phyloP scores from a whole-genome alignment of 2,888 invertebrate genomes.

The Apantesis nais region DNA sequence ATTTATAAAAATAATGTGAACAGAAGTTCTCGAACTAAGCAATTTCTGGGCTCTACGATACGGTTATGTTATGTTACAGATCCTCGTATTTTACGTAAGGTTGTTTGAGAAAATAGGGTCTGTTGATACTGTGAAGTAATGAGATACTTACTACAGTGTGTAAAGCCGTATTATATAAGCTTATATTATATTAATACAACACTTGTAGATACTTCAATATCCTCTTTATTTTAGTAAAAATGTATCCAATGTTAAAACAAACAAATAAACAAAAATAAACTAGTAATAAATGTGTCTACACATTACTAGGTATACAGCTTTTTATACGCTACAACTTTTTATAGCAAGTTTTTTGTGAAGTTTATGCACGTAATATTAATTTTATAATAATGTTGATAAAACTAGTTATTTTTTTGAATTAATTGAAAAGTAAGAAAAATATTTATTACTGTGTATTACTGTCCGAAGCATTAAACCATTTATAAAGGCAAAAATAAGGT shows the following conservation, averaged over 20 bases:
- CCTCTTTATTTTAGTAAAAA: neutral
- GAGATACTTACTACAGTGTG: neutral
- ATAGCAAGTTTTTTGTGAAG: too few species aligned
- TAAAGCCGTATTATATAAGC: neutral
- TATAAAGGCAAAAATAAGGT: neutral
- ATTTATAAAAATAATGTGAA: neutral
- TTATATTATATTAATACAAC: neutral
- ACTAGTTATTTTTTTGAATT: neutral
- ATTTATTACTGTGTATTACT: neutral
- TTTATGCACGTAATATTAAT: too few species aligned
- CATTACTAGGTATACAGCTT: constrained; percentile 50
- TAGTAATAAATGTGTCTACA: constrained; percentile 24
- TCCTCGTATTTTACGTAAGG: neutral
- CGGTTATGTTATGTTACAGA: neutral
- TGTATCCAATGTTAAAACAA: neutral
- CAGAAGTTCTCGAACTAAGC: neutral
- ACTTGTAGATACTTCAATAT: neutral
- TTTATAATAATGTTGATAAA: too few species aligned
- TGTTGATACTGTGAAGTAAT: neutral
- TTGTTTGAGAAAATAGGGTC: neutral
- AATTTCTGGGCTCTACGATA: neutral
- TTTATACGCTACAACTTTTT: constrained; percentile 33
- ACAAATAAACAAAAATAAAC: neutral
- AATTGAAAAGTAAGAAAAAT: neutral
- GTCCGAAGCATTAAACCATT: neutral